A percentile compares a stretch with the other conserved stretches of the same genome.
phyloP scores from a whole-genome alignment of 1,140 invertebrate genomes.

The Harlomillsia oculata region DNA sequence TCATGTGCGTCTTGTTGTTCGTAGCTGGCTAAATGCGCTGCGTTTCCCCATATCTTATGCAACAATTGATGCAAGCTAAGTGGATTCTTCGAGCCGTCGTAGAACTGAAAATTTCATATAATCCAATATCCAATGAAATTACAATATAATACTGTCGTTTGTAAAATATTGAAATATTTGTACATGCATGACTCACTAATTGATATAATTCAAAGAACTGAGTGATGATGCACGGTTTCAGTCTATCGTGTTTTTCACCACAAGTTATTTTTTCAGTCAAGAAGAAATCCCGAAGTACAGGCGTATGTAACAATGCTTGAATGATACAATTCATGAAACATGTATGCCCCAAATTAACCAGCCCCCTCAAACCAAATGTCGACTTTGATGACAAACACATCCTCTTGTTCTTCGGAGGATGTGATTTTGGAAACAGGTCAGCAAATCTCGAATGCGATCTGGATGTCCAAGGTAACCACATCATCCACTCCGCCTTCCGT shows the following conservation, averaged over 20 bases:
- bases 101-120: slow-evolving; percentile 56
- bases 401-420: not conserved
- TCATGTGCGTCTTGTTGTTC: slow-evolving; percentile 98
- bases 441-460: not conserved
- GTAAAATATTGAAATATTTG: not conserved
- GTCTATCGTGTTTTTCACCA: slow-evolving; percentile 39
- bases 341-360: slow-evolving; percentile 95
- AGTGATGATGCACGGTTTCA: slow-evolving; percentile 29
- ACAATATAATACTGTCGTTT: not conserved
- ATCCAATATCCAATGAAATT: slow-evolving; percentile 1
- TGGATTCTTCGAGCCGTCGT: slow-evolving; percentile 77
- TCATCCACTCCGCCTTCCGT: slow-evolving; percentile 44
- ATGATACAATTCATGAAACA: slow-evolving; percentile 99
- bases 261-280: slow-evolving; percentile 64
- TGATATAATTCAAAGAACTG: slow-evolving; percentile 52
- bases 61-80: slow-evolving; percentile 78
- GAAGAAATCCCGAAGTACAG: slow-evolving; percentile 88
- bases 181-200: slow-evolving; percentile 38
- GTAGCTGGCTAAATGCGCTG: slow-evolving; percentile 86
- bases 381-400: slow-evolving; percentile 3
- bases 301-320: slow-evolving; percentile 89
- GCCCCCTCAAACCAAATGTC: slow-evolving; percentile 61
- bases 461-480: slow-evolving; percentile 10
- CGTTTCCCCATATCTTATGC: slow-evolving; percentile 93
- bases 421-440: not conserved